These are phyloP conservation scores for Argyrosomus regius DNA, from an alignment of 2,797 vertebrate genomes.

Conservation along the genomic window DNA sequence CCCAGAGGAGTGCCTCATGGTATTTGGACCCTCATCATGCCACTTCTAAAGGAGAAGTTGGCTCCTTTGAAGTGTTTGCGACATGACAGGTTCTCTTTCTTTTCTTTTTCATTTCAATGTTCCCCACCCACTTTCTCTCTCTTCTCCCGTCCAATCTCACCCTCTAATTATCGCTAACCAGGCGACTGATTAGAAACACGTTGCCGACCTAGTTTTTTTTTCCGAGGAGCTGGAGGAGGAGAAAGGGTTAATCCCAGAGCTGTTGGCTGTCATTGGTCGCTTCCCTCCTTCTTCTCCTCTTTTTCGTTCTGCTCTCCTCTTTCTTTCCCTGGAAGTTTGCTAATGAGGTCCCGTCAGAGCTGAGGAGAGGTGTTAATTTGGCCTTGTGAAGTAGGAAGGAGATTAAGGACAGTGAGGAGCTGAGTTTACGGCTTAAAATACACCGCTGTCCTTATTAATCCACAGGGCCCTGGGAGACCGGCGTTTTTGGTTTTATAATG, in stretches of 20 bases:
- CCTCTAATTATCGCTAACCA: conserved; percentile 91
- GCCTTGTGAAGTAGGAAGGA: conserved; percentile 90
- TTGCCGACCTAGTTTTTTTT: conserved; percentile 87
- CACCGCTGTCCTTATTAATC: conserved; percentile 92
- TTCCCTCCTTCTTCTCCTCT: conserved; percentile 82
- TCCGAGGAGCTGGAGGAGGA: conserved; percentile 75
- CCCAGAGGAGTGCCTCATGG: conserved; percentile 79
- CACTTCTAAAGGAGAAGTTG: conserved; percentile 84
- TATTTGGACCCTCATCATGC: conserved; percentile 82
- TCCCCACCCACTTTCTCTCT: conserved; percentile 84
- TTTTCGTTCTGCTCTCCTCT: conserved; percentile 79
- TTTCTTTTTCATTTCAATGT: conserved; percentile 85
- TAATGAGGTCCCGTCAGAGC: conserved; percentile 92
- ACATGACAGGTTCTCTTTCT: conserved; percentile 88
- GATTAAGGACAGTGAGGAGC: conserved; percentile 91
- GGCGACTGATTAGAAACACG: conserved; percentile 89
- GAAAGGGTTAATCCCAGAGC: conserved; percentile 89
- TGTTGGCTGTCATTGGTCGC: conserved; percentile 89
- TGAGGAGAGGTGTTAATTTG: conserved; percentile 91
- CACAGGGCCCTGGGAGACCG: conserved; percentile 86
- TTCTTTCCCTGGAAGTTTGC: conserved; percentile 89
- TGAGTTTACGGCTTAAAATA: conserved; percentile 92
- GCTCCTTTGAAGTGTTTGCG: conserved; percentile 87
- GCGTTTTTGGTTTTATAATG: conserved; percentile 89
- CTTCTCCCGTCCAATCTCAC: conserved; percentile 83